Base-by-base conservation (phyloP, 92 coral and sea anemone species). In the Heliopora coerulea region DNA sequence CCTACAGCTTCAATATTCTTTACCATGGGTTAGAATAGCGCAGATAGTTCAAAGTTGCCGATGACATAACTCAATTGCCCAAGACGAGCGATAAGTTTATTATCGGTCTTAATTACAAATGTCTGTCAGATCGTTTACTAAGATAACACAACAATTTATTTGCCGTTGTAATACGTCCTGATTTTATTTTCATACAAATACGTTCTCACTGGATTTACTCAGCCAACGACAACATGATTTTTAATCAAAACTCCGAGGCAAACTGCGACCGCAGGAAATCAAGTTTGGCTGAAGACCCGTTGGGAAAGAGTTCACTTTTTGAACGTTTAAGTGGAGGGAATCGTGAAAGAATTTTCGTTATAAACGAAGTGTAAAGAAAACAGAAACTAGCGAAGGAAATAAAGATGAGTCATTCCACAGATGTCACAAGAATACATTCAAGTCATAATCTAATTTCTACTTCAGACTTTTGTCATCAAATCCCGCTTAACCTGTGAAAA, bases 111-210 rank as follows among this genome's bases (percentile, higher is more conserved):
- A 70, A 70, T 54, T 32, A 49, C 41, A 54, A 31, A 54, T 27
- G 20, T 70, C 77, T 54, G 62, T 70, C 77, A 70, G 49, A 70
- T 54, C 77, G 63, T 33, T 52, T 70, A 70, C 30, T 10, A 48
- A 52, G 77, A 70, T 70, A 70, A 70, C 62, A 70, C 64, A 70
- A 70, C 77, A 70, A 33, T 49, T 70, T 70, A 50, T 70, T 70
- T 70, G 77, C 49, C 31, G 62, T 6, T 49, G 25, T 67, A 49
- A 67, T 67, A 59, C 74, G 74, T 35, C 59, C 59, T 46, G 26
- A 44, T 67, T 67, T 20, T 67, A 26, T 12, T 23, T 14, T 7
- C 54, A 5, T 25, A 32, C 72, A 32, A 37, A 4, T 12, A 12
- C 12, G 42, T 4, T 4, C 12, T 12, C 42, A 12, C 6, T 37